Percentiles rank a stretch among this genome's conserved stretches.
These are phyloP conservation scores for Chirona hameri DNA, from an alignment of 2,888 invertebrate species.

Conservation along the genomic window DNA sequence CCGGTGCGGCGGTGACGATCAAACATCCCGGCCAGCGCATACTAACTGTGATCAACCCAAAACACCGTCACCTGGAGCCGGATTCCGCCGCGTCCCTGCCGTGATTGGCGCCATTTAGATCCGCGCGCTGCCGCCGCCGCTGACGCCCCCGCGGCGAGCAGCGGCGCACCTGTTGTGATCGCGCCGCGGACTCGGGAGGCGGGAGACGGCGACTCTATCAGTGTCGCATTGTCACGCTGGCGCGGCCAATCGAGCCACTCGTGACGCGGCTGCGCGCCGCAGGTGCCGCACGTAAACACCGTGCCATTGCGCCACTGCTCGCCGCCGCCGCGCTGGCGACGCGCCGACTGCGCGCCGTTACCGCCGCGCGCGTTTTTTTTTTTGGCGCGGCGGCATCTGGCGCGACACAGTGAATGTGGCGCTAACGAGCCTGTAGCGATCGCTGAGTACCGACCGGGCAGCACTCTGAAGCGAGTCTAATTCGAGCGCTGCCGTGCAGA, in stretches of 20 bases:
- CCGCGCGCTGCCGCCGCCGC: background rate
- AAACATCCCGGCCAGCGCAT: too few relatives aligned
- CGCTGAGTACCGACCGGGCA: background rate
- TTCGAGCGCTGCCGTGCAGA: too few relatives aligned
- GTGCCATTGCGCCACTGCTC: background rate
- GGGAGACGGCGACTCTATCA: background rate
- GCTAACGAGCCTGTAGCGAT: background rate
- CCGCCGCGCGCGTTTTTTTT: background rate
- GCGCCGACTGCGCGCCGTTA: background rate
- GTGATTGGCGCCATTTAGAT: slow-evolving; percentile 2
- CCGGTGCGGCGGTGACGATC: background rate
- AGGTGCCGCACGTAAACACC: background rate
- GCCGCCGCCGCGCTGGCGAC: background rate
- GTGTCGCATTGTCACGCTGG: background rate
- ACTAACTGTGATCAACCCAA: too few relatives aligned
- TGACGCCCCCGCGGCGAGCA: background rate
- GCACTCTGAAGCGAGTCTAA: background rate
- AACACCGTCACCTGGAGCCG: background rate
- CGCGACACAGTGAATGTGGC: background rate
- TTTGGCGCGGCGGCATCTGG: background rate
- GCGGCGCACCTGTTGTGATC: background rate
- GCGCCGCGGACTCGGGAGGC: background rate
- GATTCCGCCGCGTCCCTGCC: background rate
- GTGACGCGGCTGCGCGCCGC: background rate
- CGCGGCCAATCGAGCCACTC: background rate